Evolutionary conservation across 2,888 invertebrate genomes (phyloP).

Genomic region (Lymantria dispar): DNA sequence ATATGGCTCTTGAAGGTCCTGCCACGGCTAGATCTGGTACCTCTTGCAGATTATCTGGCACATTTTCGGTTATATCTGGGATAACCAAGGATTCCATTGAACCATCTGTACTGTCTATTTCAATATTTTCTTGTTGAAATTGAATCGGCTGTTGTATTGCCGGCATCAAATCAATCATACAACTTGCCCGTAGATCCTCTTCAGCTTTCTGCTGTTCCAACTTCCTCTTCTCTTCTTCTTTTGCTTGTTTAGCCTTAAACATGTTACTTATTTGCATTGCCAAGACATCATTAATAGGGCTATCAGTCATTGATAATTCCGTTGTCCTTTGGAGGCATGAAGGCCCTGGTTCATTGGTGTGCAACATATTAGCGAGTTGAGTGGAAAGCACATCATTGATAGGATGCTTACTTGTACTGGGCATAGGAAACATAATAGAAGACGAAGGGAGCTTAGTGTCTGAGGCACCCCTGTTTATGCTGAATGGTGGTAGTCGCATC

Average conservation of each 20-base stretch:
- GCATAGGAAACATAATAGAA: slow-evolving; percentile 47
- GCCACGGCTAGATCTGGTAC: neutral
- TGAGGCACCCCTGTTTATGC: slow-evolving; percentile 32
- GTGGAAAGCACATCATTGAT: slow-evolving; percentile 17
- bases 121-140: slow-evolving; percentile 14
- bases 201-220: slow-evolving; percentile 49
- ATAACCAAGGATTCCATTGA: slow-evolving; percentile 55
- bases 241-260: slow-evolving; percentile 62
- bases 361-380: neutral
- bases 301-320: slow-evolving; percentile 27
- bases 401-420: slow-evolving; percentile 35
- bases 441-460: slow-evolving; percentile 45
- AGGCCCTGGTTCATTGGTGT: neutral
- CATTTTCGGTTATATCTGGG: slow-evolving; percentile 12
- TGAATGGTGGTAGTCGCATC: slow-evolving; percentile 11
- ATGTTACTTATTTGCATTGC: slow-evolving; percentile 65
- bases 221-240: slow-evolving; percentile 41
- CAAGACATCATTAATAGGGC: slow-evolving; percentile 40
- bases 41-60: neutral
- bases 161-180: slow-evolving; percentile 59
- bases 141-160: slow-evolving; percentile 45
- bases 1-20: slow-evolving; percentile 5
- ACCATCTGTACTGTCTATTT: slow-evolving; percentile 44
- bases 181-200: slow-evolving; percentile 47
- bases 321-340: neutral